Conservation (phyloP, 2,888 invertebrate species). For the Zaprionus bogoriensis region DNA sequence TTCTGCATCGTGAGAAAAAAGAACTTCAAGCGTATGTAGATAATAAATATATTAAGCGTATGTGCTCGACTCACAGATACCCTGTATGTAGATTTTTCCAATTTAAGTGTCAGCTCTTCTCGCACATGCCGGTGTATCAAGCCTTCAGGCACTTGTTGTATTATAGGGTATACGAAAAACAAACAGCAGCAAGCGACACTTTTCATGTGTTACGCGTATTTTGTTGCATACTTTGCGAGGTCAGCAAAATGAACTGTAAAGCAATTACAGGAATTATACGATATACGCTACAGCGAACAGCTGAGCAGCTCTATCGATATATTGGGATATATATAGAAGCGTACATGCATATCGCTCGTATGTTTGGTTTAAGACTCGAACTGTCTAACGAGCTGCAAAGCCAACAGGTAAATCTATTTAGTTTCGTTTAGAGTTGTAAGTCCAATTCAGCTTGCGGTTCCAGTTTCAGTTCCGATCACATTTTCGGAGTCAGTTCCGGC, state of each 20-base stretch:
- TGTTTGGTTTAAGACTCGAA: too few relatives aligned
- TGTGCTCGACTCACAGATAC: neutral
- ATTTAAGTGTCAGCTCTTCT: neutral
- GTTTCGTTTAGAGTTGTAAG: too few relatives aligned
- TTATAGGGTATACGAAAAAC: slow-evolving; percentile 3
- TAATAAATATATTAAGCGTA: neutral
- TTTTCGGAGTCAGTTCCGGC: too few relatives aligned
- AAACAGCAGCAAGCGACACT: slow-evolving; percentile 6
- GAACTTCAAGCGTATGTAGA: neutral
- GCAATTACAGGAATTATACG: slow-evolving; percentile 37
- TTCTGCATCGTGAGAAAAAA: neutral
- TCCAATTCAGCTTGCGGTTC: too few relatives aligned
- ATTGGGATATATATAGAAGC: too few relatives aligned
- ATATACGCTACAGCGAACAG: slow-evolving; percentile 5
- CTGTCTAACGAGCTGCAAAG: too few relatives aligned
- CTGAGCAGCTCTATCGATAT: too few relatives aligned
- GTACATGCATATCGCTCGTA: too few relatives aligned
- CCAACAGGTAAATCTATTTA: too few relatives aligned
- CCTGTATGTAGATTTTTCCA: neutral
- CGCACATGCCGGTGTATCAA: neutral
- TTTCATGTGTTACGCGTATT: slow-evolving; percentile 34
- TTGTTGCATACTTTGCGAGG: slow-evolving; percentile 29
- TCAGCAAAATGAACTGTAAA: slow-evolving; percentile 34
- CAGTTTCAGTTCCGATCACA: too few relatives aligned
- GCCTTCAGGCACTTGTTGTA: neutral